Conservation (phyloP, 2,797 vertebrate species). For the Phataginus tricuspis region DNA sequence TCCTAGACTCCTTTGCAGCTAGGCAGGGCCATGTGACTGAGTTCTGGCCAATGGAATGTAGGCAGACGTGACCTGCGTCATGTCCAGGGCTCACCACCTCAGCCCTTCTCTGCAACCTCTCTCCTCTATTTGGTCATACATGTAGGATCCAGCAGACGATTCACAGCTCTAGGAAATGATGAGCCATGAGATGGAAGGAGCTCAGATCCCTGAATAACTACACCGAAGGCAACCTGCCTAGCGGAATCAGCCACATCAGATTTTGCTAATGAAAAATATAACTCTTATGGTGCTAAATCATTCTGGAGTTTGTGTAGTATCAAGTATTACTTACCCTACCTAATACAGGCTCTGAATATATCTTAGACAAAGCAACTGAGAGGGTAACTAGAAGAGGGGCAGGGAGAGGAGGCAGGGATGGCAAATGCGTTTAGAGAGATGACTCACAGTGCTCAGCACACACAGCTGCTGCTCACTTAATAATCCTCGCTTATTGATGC, state of each 20-base stretch:
- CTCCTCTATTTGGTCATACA: not conserved
- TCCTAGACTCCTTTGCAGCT: not conserved
- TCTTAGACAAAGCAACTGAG: not conserved
- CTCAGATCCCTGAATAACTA: too few species aligned
- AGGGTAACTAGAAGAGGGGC: not conserved
- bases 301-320: not conserved
- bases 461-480: fast-evolving
- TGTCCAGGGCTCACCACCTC: too few species aligned
- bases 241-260: not conserved
- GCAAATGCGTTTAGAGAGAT: not conserved
- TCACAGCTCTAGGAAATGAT: not conserved
- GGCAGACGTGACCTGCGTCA: not conserved
- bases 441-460: not conserved
- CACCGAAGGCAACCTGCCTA: not conserved
- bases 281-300: not conserved
- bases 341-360: not conserved
- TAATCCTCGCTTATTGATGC: not conserved
- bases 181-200: too few species aligned
- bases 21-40: not conserved
- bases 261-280: not conserved
- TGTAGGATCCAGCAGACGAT: not conserved
- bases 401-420: too few species aligned
- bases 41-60: not conserved
- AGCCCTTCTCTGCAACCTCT: fast-evolving
- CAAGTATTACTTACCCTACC: not conserved